Evolutionary conservation across 2,888 invertebrate species (phyloP), one percentile per base, ranked within the genome.

Genomic region (Cosmorhoe ocellata): DNA sequence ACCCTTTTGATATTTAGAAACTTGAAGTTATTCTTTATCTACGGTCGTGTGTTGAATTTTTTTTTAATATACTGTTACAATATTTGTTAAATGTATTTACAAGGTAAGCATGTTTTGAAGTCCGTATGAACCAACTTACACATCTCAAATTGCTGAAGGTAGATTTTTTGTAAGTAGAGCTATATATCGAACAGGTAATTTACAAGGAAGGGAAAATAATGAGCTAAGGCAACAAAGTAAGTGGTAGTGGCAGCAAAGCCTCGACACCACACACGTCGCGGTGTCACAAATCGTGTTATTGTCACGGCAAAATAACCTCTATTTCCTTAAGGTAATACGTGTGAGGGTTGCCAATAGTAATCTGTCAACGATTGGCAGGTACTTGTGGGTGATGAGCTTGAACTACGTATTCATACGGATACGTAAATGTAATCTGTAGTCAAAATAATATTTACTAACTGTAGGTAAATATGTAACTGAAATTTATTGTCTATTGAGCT

Each of bases 341-440:
- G 5, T 47, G 22, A 47, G 30, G 30, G 53, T 54, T 56, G 59
- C 62, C 58, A 60, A 41, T 61, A 63, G 63, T 58, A 66, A 73
- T 78, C 68, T 58, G 72, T 78, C 74, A 77, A 61, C 49, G 50
- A 62, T 67, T 72, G 72, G 61, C 71, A 74, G 66, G 58, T 64
- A 65, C 22, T 7, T 57, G 57, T 59, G 49, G 50, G 57, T 59
- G 49, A 51, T 61, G 59, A 31, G n/a, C 26, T 14, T 2, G 12
- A 14, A 5, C n/a, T 30, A 27, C 27, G 27, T 27, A 28, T 42
- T 36, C 41, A 24, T n/a, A 26, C 27, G 27, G 34, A 28, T 42
- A 44, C 41, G 32, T n/a, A 26, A 13, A 14, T 14, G n/a, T 10
- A 18, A 18, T 18, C 10, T n/a, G 7, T 24, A 18, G 3, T n/a